Percentiles rank a stretch among this genome's conserved stretches.
These are phyloP conservation scores for Colletes latitarsis DNA, from an alignment of 1,140 invertebrate species.

Conservation along the genomic window DNA sequence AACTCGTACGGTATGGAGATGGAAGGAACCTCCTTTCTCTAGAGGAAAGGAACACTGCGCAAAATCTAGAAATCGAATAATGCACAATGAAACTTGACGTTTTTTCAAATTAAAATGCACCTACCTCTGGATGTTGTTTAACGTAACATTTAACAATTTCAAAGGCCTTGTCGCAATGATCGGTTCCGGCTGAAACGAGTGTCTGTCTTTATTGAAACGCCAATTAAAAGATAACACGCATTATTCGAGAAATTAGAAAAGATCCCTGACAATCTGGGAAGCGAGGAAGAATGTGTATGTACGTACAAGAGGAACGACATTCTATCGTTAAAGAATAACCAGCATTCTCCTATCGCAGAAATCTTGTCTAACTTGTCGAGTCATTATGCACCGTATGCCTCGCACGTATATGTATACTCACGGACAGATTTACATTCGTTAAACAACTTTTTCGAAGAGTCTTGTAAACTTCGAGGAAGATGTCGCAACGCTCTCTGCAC, in stretches of 20 bases:
- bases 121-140: constrained; percentile 66
- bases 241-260: no score
- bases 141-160: constrained; percentile 70
- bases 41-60: constrained; percentile 20
- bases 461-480: constrained; percentile 65
- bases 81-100: background rate
- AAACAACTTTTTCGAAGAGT: constrained; percentile 60
- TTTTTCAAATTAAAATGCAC: background rate
- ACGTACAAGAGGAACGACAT: no score
- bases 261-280: no score
- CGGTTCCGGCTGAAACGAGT: constrained; percentile 54
- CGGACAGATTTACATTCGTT: constrained; percentile 67
- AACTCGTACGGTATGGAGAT: background rate
- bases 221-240: no score
- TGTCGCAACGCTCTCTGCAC: constrained; percentile 67
- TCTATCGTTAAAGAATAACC: no score
- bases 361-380: background rate
- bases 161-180: constrained; percentile 73
- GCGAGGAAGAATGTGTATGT: no score
- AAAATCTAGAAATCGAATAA: constrained; percentile 24
- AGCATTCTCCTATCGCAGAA: no score
- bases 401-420: constrained; percentile 49
- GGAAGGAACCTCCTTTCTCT: background rate
- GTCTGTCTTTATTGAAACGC: background rate
- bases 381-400: background rate